Base-by-base conservation (phyloP, 1,140 invertebrate genomes). In the Papilio helenus region DNA sequence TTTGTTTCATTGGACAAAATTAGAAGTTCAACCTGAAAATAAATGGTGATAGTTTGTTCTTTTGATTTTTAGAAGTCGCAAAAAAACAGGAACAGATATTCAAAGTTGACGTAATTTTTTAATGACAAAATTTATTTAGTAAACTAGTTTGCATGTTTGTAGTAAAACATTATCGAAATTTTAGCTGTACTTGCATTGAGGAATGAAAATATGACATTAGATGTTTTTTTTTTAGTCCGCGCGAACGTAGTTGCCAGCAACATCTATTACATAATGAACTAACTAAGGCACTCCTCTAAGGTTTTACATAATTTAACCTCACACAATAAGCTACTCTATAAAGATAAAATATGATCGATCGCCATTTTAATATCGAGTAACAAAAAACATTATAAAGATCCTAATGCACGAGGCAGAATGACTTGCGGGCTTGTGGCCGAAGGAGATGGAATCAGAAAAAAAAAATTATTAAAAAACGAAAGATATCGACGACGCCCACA, bases 401-500 rank as follows among this genome's bases (percentile, higher is more conserved):
- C 76, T 77, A 77, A 77, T 77, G 44, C 76, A 77, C 76, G 10
- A 44, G 20, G 72, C 72, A 77, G 18, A 29, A 76, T 76, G 76
- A 77, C 76, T 77, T 42, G 76, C 76, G 26, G 76, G 73, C 55
- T 39, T 42, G 76, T 44, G 72, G 72, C 72, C 14, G 20, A 61
- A 73, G 49, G 18, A 42, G 42, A 74, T 72, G 71, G 26, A 74
- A 78, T 72, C 49, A 49, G 18, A 77, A 77, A 61, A 76, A 55
- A 42, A 72, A 42, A n/a, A n/a, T n/a, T n/a, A 8, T 34, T 76
- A 79, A 81, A 78, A 73, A 61, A 74, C 12, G 74, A 72, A 78
- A 79, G 74, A 80, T 79, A 84, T 81, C 82, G 83, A 86, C 85
- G 79, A 84, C 87, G 90, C 82, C 86, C 83, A 89, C 88, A 90